Conservation (phyloP, 2,797 vertebrate species). For the Lates japonicus region DNA sequence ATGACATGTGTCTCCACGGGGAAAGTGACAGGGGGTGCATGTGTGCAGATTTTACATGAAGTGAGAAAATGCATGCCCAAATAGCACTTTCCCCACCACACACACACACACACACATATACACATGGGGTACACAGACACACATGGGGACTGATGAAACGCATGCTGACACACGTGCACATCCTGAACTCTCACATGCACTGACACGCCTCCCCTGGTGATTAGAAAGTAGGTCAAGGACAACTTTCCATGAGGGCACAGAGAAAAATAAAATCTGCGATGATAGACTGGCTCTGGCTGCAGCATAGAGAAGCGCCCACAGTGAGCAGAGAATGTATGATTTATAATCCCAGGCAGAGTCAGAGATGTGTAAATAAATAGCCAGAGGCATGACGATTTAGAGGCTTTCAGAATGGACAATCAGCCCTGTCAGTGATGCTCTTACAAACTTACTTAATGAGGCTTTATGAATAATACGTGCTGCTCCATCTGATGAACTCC, state of each 20-base stretch:
- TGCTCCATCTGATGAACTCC: slow-evolving; percentile 18
- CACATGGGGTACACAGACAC: background rate
- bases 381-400: slow-evolving; percentile 7
- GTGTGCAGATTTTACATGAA: slow-evolving; percentile 47
- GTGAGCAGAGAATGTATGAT: slow-evolving; percentile 42
- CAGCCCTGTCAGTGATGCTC: slow-evolving; percentile 4
- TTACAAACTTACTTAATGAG: slow-evolving; percentile 33
- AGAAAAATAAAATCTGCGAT: slow-evolving; percentile 62
- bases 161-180: slow-evolving; percentile 69
- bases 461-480: slow-evolving; percentile 39
- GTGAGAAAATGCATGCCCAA: slow-evolving; percentile 34
- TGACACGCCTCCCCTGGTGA: slow-evolving; percentile 50
- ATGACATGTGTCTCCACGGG: slow-evolving; percentile 38
- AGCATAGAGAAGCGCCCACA: slow-evolving; percentile 39
- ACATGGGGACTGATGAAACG: slow-evolving; percentile 36
- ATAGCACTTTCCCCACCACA: background rate
- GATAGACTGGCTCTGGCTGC: slow-evolving; percentile 50
- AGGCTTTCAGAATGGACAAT: slow-evolving; percentile 21
- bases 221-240: slow-evolving; percentile 82
- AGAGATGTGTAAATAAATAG: slow-evolving; percentile 56
- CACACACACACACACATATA: slow-evolving; percentile 10
- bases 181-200: slow-evolving; percentile 56
- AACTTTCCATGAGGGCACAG: slow-evolving; percentile 68
- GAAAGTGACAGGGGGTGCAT: slow-evolving; percentile 29
- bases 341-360: slow-evolving; percentile 40